Base-by-base conservation (phyloP, 2,113 vertebrate genomes). In the Coracopsis vasa region DNA sequence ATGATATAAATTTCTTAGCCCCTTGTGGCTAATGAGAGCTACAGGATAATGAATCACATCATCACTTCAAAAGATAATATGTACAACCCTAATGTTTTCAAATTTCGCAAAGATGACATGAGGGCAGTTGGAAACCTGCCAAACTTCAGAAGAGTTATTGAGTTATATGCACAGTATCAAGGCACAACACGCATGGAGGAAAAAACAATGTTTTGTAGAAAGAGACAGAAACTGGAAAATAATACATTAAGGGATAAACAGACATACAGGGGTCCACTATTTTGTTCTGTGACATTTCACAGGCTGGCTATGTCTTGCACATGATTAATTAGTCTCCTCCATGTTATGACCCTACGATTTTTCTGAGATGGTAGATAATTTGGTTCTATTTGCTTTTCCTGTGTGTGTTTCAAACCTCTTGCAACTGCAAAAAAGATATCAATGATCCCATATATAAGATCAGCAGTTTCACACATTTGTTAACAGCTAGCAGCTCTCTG, bases 21-120 rank as follows among this genome's bases (percentile, higher is more conserved):
- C 62, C 91, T 72, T 80, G 83, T 91, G 90, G 51, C 45, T 96
- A 96, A 95, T 83, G 89, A 96, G 67, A 86, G 51, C 42, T 80
- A 50, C 44, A 92, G 47, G 48, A 92, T 93, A 98, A 98, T 98
- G 91, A 98, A 98, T 97, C 97, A 98, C 74, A 91, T 98, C 94
- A 97, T 96, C 97, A 93, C 95, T 91, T 94, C 82, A 89, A 83
- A 96, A 97, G 97, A 98, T 97, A 97, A 90, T 71, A 62, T 61
- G 89, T 73, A 70, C 94, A 97, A 94, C 75, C 44, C 91, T 94
- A 79, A 73, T 80, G 74, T 92, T 96, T 95, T 98, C 91, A 85
- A 86, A 97, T 98, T 98, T 98, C 95, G 96, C 90, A 89, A 96
- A 97, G 95, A 97, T 96, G 95, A 97, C 96, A 96, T 37, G 95